Conservation (phyloP, 2,797 vertebrate genomes). For the Pipistrellus pygmaeus region DNA sequence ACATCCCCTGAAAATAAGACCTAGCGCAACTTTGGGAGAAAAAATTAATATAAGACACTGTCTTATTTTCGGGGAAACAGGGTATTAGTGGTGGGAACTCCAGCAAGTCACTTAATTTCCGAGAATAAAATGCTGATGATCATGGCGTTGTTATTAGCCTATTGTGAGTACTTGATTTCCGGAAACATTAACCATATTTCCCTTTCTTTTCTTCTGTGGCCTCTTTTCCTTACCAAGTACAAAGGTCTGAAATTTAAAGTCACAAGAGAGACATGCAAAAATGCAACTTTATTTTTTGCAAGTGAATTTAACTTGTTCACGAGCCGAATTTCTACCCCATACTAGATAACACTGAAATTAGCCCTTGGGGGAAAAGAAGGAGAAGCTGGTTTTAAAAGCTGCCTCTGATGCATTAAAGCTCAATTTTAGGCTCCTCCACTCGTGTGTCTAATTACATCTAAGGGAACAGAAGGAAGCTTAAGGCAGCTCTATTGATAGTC, state of each 20-base stretch:
- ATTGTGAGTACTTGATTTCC: not conserved
- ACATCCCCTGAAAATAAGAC: no score
- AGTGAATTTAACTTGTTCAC: not conserved
- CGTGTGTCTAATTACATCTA: not conserved
- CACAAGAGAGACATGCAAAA: not conserved
- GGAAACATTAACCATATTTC: not conserved
- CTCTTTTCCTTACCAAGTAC: not conserved
- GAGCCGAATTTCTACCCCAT: not conserved
- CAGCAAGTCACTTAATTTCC: not conserved
- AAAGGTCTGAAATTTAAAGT: conserved; percentile 2
- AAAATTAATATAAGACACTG: no score
- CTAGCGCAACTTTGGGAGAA: no score
- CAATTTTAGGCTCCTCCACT: not conserved
- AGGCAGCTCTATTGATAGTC: not conserved
- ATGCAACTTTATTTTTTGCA: not conserved
- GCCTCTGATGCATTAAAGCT: not conserved
- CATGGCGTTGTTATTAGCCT: not conserved
- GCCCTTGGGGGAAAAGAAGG: not conserved
- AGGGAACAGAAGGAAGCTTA: not conserved
- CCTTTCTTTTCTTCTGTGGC: not conserved
- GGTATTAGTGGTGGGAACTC: not conserved
- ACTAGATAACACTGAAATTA: not conserved
- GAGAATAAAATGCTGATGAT: not conserved
- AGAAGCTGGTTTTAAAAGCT: not conserved
- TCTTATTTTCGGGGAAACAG: no score